These are phyloP conservation scores for Drosophila lowei DNA, from an alignment of 1,140 invertebrate genomes.

Conservation along the genomic window DNA sequence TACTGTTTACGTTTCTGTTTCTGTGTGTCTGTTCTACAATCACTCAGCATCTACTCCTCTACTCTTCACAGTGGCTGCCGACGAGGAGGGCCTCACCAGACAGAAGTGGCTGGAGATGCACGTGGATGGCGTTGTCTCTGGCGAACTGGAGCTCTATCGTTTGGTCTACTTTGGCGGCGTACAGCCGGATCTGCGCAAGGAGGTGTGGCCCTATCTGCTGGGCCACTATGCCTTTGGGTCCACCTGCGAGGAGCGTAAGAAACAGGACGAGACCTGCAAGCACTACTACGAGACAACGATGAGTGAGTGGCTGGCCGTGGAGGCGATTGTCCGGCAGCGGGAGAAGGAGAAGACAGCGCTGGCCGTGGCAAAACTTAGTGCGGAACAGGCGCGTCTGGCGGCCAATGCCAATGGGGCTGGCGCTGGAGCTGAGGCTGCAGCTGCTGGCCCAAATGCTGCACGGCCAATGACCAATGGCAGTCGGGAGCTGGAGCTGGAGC, in stretches of 20 bases:
- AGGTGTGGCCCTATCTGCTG: slow-evolving; percentile 96
- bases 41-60: neutral
- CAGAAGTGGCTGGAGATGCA: slow-evolving; percentile 88
- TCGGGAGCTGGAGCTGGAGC: slow-evolving; percentile 70
- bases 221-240: slow-evolving; percentile 93
- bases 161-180: slow-evolving; percentile 95
- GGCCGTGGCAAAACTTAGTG: slow-evolving; percentile 86
- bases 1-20: slow-evolving; percentile 74
- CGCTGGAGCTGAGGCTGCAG: slow-evolving; percentile 40
- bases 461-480: slow-evolving; percentile 55
- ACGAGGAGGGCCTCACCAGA: slow-evolving; percentile 87
- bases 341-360: slow-evolving; percentile 89
- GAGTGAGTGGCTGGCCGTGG: slow-evolving; percentile 97
- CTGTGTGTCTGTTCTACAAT: neutral
- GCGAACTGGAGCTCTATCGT: slow-evolving; percentile 89
- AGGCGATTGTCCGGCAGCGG: slow-evolving; percentile 93
- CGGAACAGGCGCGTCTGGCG: slow-evolving; percentile 75
- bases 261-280: slow-evolving; percentile 87
- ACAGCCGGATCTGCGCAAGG: slow-evolving; percentile 90
- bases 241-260: slow-evolving; percentile 87
- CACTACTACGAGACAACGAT: slow-evolving; percentile 94
- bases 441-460: no score
- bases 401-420: slow-evolving; percentile 44
- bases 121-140: slow-evolving; percentile 85
- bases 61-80: slow-evolving; percentile 83